These are phyloP conservation scores for Eupithecia subfuscata DNA, from an alignment of 2,888 invertebrate species.

Conservation along the genomic window DNA sequence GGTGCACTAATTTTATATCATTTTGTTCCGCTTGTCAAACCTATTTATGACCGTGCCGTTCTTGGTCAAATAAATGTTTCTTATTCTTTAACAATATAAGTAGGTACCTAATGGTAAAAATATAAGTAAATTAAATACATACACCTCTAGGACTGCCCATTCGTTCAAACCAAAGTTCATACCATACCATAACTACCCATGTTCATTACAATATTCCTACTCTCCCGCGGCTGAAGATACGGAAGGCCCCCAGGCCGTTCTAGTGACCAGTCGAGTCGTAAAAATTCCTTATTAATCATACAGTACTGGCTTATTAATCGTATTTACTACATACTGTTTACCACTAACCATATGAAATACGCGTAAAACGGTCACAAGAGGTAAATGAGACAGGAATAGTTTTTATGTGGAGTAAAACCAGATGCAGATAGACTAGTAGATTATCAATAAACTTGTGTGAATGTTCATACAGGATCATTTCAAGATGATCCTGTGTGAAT, in stretches of 20 bases:
- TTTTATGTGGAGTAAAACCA: too few species aligned
- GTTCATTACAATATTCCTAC: neutral
- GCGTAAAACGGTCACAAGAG: conserved; percentile 30
- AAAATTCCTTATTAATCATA: conserved; percentile 44
- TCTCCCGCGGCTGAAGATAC: conserved; percentile 26
- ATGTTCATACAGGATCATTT: too few species aligned
- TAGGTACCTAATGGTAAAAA: too few species aligned
- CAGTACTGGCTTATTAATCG: too few species aligned
- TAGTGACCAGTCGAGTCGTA: conserved; percentile 34
- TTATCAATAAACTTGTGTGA: too few species aligned
- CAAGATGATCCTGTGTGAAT: too few species aligned
- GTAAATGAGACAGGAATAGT: neutral
- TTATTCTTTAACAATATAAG: too few species aligned
- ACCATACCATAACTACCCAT: neutral
- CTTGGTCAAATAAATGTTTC: too few species aligned
- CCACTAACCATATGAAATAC: conserved; percentile 48
- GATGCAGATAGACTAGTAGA: neutral
- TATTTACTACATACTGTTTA: too few species aligned
- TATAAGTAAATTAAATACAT: neutral
- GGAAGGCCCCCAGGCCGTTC: conserved; percentile 36
- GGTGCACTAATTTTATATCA: too few species aligned
- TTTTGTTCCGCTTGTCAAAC: too few species aligned
- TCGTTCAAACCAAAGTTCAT: neutral
- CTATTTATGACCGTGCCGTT: too few species aligned
- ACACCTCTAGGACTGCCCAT: neutral